Evolutionary conservation across 2,888 invertebrate species (phyloP), one percentile per base, ranked within the genome.

Genomic region (Polietes domitor): DNA sequence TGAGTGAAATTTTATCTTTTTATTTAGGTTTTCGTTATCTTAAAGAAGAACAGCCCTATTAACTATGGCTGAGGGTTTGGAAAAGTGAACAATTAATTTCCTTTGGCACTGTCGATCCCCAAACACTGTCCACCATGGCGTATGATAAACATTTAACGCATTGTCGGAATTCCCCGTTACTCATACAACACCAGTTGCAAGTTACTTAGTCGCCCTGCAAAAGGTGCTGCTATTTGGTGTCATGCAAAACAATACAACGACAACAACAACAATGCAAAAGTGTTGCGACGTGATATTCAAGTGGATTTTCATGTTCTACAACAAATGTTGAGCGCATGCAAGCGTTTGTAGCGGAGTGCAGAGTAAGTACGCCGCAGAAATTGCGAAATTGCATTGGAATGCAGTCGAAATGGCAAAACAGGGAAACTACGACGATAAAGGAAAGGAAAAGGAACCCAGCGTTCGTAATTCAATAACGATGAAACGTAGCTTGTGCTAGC

Each of bases 321-420:
- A 65, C 17, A 58, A 58, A 58, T n/a, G 58, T 10, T 28, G 43
- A 15, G n/a, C 37, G 28, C 17, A 19, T 10, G 32, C 21, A 17
- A 1, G 15, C 1, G 21, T 15, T 17, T 32, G 61, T 61, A 17
- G 32, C 6, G 17, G 5, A 17, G 32, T 12, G 26, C 24, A n/a
- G 58, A 5, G 24, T 74, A 26, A 43, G 73, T 41, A 37, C 77
- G 68, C 53, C 37, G 37, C 37, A 10, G 1, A 5, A 73, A 55
- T n/a, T n/a, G n/a, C n/a, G 37, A 68, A 55, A 26, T 71, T 80
- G 41, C 43, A 70, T 78, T 37, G 50, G 21, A 61, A 77, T 80
- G 79, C 73, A 74, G 28, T 68, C 73, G 15, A 37, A 63, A 71
- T 82, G 72, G 43, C 63, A 77, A 4, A 41, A 74, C 55, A 58